Conservation (phyloP, 2,797 vertebrate species). For the Siniperca scherzeri region DNA sequence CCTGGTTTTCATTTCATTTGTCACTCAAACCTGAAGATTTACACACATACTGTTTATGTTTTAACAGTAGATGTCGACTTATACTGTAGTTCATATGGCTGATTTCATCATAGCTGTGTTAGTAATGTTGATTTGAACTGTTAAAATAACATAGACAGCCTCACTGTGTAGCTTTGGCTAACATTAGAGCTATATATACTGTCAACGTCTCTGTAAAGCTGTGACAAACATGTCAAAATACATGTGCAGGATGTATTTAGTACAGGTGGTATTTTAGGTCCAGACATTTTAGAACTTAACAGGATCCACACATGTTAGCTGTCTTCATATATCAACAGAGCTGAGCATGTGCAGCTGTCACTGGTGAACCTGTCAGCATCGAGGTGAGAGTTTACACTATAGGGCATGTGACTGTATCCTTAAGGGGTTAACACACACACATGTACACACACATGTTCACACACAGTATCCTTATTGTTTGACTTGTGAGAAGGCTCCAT, state of each 20-base stretch:
- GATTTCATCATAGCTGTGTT: neutral
- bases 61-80: neutral
- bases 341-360: slow-evolving; percentile 64
- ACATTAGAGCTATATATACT: neutral
- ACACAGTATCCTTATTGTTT: slow-evolving; percentile 53
- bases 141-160: neutral
- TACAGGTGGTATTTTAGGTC: slow-evolving; percentile 47
- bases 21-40: neutral
- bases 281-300: slow-evolving; percentile 25
- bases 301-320: slow-evolving; percentile 48
- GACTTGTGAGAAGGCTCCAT: slow-evolving; percentile 34
- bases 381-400: slow-evolving; percentile 58
- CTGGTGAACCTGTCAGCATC: slow-evolving; percentile 49
- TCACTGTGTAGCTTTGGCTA: neutral
- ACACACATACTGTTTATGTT: neutral
- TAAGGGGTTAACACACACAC: slow-evolving; percentile 38
- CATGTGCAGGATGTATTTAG: slow-evolving; percentile 40
- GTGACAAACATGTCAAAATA: slow-evolving; percentile 28
- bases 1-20: neutral
- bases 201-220: slow-evolving; percentile 9
- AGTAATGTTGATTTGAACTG: neutral
- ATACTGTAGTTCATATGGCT: neutral
- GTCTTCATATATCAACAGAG: slow-evolving; percentile 58
- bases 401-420: slow-evolving; percentile 40
- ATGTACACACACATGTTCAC: slow-evolving; percentile 14